Evolutionary conservation across 1,140 invertebrate genomes (phyloP), one percentile per base, ranked within the genome.

Genomic region (Lordiphosa stackelbergi): DNA sequence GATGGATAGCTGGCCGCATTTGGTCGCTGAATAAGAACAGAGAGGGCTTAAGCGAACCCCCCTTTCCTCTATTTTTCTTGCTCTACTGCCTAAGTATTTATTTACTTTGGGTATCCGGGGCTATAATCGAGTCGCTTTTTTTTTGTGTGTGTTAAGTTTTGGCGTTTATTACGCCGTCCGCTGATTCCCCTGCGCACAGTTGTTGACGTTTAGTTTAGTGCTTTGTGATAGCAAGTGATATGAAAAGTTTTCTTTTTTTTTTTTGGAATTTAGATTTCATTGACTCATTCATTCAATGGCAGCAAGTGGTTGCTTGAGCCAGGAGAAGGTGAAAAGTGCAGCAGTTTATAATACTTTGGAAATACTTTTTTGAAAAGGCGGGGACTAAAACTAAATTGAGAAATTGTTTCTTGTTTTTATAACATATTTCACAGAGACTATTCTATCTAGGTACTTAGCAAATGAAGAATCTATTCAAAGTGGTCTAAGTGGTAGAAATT

Each of bases 181-280:
- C 49, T 57, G 53, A 46, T 51, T 46, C 11, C 42, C 8, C 38
- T 22, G 45, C 22, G 37, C 4, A 43, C 28, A 8, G 28, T 31
- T 31, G 28, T 31, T 31, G 28, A 31, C 28, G 28, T 31, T 31
- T 8, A 31, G 28, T 31, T 31, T 31, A 31, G 28, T 31, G 28
- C 28, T 31, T 31, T 31, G 28, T 31, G 65, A 78, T 78, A 73
- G 72, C 61, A 73, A 73, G 45, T 62, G 60, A 79, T 65, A 66
- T 56, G 54, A 54, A 43, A 63, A 49, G 34, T 47, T 55, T 22
- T 13, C n/a, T n/a, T 31, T 46, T 35, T 11, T 28, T 53, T 35
- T 58, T 57, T 16, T 37, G 19, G 19, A 28, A 59, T 60, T 54
- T 12, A 43, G 59, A 62, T 51, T 62, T 60, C n/a, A 22, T 61